Evolutionary conservation across 2,888 invertebrate genomes (phyloP).

Genomic region (Pachymerium ferrugineum): DNA sequence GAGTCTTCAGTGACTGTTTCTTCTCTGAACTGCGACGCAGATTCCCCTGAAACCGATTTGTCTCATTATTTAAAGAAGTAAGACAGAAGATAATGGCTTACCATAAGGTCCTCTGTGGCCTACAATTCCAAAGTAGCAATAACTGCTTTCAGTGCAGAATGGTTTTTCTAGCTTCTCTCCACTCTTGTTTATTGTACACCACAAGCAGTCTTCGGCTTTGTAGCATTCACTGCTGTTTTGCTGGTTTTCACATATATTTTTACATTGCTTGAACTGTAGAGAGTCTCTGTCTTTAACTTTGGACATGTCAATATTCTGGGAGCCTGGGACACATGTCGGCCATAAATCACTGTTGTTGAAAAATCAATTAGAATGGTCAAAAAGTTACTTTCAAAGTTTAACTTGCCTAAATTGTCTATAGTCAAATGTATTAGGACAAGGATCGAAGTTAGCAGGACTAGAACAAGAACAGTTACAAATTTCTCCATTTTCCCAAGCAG

Average conservation of each 20-base stretch:
- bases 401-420: background rate
- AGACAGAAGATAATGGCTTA: background rate
- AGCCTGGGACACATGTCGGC: background rate
- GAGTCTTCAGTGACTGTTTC: background rate
- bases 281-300: background rate
- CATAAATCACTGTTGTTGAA: background rate
- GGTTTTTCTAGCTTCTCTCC: background rate
- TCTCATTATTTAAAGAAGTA: too few species aligned
- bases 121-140: background rate
- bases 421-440: slow-evolving; percentile 5
- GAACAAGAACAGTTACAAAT: slow-evolving; percentile 6
- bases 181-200: background rate
- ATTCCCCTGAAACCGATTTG: background rate
- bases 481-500: background rate
- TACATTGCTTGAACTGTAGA: background rate
- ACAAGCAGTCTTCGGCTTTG: background rate
- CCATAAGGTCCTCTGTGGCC: background rate
- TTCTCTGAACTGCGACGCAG: background rate
- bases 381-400: background rate
- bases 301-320: background rate
- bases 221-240: background rate
- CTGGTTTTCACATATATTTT: background rate
- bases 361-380: background rate
- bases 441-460: slow-evolving; percentile 1
- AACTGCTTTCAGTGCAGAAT: background rate